Evolutionary conservation across 2,797 vertebrate species (phyloP).

Genomic region (Euphonia xanthogaster): DNA sequence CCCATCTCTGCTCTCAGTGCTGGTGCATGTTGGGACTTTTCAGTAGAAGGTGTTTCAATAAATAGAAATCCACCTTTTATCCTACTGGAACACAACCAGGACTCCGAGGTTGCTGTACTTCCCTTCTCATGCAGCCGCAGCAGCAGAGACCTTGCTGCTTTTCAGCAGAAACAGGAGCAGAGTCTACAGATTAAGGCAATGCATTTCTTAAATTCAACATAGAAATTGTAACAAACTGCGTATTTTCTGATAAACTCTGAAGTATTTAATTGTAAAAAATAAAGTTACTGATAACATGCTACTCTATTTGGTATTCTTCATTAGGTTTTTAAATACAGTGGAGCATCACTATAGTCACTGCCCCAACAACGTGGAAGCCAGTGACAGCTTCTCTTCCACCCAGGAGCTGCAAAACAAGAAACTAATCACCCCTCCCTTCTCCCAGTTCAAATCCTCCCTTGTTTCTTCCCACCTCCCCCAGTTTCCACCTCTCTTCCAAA

Average conservation of each 20-base stretch:
- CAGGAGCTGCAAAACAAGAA: not conserved
- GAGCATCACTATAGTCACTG: conserved; percentile 35
- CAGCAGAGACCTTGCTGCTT: not conserved
- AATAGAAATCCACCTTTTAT: not conserved
- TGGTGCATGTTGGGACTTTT: not conserved
- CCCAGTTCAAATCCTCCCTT: not conserved
- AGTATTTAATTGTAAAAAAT: conserved; percentile 19
- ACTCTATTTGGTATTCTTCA: conserved; percentile 10
- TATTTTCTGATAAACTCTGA: conserved; percentile 28
- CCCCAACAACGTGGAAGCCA: not conserved
- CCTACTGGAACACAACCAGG: not conserved
- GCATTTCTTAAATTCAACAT: not conserved
- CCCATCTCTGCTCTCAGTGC: not conserved
- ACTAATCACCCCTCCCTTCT: not conserved
- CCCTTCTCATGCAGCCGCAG: not conserved
- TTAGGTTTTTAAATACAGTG: conserved; percentile 26
- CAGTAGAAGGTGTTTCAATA: not conserved
- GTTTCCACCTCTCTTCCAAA: not conserved
- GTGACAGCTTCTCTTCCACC: not conserved
- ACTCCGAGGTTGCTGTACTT: not conserved
- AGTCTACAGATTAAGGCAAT: conserved; percentile 45
- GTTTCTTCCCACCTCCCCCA: not conserved
- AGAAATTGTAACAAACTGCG: not conserved
- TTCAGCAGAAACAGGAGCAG: not conserved
- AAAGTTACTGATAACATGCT: not conserved